Evolutionary conservation across 2,113 vertebrate genomes (phyloP), one percentile per base, ranked within the genome.

Genomic region (Calonectris borealis): DNA sequence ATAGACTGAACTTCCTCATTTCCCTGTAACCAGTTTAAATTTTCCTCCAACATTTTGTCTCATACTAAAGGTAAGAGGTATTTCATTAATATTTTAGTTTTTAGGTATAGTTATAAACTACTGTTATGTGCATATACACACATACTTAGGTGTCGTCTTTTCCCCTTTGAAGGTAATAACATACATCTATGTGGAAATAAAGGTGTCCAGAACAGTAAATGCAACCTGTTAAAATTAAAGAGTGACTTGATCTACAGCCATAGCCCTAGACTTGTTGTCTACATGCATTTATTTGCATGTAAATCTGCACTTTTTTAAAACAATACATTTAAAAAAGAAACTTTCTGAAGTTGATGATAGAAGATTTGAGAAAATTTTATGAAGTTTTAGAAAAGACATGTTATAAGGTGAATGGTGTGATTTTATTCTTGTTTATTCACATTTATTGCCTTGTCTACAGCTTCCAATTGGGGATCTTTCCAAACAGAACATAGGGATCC

Each of bases 81-180:
- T 70, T 60, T 62, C 9, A 27, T 31, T 22, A 49, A 54, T 22
- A 4, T 44, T 66, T 57, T 65, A 20, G 3, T 0, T 65, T 77
- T 55, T 16, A 44, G 6, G 1, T 62, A 16, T 44, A 24, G 4
- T 5, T 16, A 19, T 26, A 36, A 64, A 66, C 8, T 71, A 26
- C 7, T 80, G 6, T 24, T 40, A 49, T 26, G 2, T 42, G 15
- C 19, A 48, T 2, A 3, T 14, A 38, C 16, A 40, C 5, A 77
- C 1, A 11, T 1, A 13, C 0, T 42, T 42, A 24, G 24, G 2
- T 17, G 3, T 32, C 11, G 52, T 82, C 2, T 86, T 83, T 68
- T 77, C 9, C 5, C 3, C 48, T 60, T 61, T 60, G 22, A 46
- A 64, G 29, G 27, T 13, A 73, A 29, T 29, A 69, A 25, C 0